phyloP scores from a whole-genome alignment of 2,113 vertebrate genomes.

The Upupa epops region DNA sequence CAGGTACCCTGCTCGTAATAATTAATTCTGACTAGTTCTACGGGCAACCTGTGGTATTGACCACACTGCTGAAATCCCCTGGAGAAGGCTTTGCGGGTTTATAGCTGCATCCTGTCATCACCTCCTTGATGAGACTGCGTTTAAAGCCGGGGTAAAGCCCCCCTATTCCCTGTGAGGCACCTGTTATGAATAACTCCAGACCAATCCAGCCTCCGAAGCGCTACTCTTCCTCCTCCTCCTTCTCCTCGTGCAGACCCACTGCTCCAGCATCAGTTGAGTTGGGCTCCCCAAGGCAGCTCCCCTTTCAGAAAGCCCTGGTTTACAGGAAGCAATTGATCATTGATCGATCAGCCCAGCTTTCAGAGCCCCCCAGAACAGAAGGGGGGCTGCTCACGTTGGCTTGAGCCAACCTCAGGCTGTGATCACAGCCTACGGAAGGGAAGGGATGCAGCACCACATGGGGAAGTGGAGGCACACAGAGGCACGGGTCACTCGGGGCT shows the following conservation, averaged over 20 bases:
- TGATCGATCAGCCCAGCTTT: slow-evolving; percentile 27
- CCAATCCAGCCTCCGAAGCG: slow-evolving; percentile 16
- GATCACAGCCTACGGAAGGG: neutral
- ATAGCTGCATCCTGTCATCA: slow-evolving; percentile 43
- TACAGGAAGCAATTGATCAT: slow-evolving; percentile 40
- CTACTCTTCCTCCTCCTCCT: slow-evolving; percentile 29
- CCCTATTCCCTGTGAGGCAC: slow-evolving; percentile 37
- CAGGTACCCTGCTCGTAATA: neutral
- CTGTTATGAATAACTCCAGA: slow-evolving; percentile 48
- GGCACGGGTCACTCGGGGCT: too few species aligned
- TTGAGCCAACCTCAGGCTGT: neutral
- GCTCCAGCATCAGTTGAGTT: slow-evolving; percentile 43
- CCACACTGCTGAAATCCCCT: neutral
- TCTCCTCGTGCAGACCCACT: slow-evolving; percentile 52
- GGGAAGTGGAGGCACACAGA: neutral
- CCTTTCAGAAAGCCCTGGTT: slow-evolving; percentile 24
- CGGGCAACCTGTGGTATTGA: neutral
- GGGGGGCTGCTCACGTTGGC: neutral
- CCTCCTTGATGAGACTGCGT: slow-evolving; percentile 35
- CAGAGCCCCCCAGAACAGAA: neutral
- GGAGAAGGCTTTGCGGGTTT: neutral
- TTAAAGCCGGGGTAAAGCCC: slow-evolving; percentile 44
- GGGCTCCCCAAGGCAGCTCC: slow-evolving; percentile 26
- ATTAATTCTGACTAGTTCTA: neutral
- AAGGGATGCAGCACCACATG: neutral